A percentile compares a stretch with the other conserved stretches of the same genome.
These are phyloP conservation scores for Nyleta sp. DNA, from an alignment of 2,888 invertebrate genomes.

Conservation along the genomic window DNA sequence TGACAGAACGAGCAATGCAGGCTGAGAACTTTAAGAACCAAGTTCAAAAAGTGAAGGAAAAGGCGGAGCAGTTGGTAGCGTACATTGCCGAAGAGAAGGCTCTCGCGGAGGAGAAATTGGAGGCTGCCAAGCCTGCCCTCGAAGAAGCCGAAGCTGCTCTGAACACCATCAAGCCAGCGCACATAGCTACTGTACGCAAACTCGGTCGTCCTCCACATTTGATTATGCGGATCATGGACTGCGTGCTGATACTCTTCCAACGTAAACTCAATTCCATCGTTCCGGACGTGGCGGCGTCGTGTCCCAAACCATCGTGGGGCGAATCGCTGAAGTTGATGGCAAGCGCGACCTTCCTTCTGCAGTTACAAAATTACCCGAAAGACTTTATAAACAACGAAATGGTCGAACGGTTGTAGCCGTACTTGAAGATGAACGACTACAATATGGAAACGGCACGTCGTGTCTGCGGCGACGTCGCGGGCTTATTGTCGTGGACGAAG, in stretches of 20 bases:
- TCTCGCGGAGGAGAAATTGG: constrained; percentile 94
- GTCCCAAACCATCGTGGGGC: constrained; percentile 97
- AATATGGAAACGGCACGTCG: constrained; percentile 98
- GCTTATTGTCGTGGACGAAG: constrained; percentile 97
- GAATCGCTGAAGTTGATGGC: constrained; percentile 99
- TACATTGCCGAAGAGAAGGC: constrained; percentile 95
- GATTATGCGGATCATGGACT: constrained; percentile 99
- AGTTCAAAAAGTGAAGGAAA: constrained; percentile 97
- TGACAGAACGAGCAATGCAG: constrained; percentile 96
- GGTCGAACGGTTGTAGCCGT: constrained; percentile 95
- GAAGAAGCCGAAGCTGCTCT: constrained; percentile 97
- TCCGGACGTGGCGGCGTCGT: constrained; percentile 91
- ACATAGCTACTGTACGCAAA: constrained; percentile 97
- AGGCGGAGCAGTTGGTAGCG: constrained; percentile 94
- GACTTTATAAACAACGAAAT: constrained; percentile 99
- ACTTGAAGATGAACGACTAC: constrained; percentile 98
- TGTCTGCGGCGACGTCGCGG: constrained; percentile 98
- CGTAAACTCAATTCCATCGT: constrained; percentile 91
- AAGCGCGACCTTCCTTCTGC: constrained; percentile 94
- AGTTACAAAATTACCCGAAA: constrained; percentile 97
- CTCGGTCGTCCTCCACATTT: constrained; percentile 97
- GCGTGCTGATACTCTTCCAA: constrained; percentile 96
- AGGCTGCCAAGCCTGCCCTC: constrained; percentile 97
- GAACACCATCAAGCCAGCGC: constrained; percentile 98
- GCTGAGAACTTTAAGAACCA: constrained; percentile 98